These are phyloP conservation scores for Distichodus sexfasciatus DNA, from an alignment of 2,797 vertebrate genomes.

Conservation along the genomic window DNA sequence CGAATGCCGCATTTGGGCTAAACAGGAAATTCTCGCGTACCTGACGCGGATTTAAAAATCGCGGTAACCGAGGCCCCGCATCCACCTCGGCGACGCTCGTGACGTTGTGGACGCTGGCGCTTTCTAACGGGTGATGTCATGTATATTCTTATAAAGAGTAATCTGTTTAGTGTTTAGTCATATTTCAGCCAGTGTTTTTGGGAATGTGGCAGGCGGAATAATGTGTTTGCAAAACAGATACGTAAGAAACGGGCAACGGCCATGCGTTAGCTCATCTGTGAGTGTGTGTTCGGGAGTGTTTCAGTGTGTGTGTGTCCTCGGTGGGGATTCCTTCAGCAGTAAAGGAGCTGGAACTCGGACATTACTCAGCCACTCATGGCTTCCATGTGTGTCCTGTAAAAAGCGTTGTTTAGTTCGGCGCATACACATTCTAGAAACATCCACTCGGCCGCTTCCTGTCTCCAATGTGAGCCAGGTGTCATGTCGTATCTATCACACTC, in stretches of 20 bases:
- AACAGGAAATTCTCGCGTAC: conserved; percentile 47
- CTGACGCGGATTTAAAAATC: conserved; percentile 22
- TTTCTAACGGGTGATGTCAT: conserved; percentile 23
- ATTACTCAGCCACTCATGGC: conserved; percentile 11
- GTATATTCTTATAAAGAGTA: neutral
- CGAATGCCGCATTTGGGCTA: conserved; percentile 2
- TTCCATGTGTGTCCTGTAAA: conserved; percentile 30
- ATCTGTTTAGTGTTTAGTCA: neutral
- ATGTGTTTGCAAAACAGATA: neutral
- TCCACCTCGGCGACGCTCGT: conserved; percentile 10
- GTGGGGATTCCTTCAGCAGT: neutral
- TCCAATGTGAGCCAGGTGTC: conserved; percentile 72
- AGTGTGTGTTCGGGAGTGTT: too few species aligned
- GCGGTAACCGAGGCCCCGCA: neutral
- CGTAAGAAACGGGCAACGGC: neutral
- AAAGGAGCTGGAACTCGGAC: neutral
- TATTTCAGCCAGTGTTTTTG: conserved; percentile 12
- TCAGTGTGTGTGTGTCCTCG: conserved; percentile 5
- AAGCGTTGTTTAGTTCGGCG: conserved; percentile 42
- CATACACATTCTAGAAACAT: conserved; percentile 46
- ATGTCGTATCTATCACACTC: conserved; percentile 77
- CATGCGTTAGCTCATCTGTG: neutral
- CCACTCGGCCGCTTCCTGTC: conserved; percentile 45
- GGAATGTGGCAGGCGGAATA: neutral
- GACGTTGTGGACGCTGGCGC: conserved; percentile 17